Conservation (phyloP, 2,888 invertebrate species). For the Liodrosophila aerea region DNA sequence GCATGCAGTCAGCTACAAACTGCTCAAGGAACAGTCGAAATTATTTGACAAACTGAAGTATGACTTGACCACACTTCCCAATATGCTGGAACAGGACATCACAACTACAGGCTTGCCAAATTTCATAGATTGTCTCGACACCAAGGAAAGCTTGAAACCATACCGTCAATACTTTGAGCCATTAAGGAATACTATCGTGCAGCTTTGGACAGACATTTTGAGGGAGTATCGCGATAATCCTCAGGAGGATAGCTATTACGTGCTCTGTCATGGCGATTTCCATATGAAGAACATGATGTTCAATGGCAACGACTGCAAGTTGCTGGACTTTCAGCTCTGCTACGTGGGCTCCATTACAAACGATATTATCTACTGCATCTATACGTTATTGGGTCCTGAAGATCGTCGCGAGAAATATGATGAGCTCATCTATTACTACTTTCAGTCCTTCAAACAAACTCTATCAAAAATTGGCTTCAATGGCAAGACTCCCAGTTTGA, state of each 20-base stretch:
- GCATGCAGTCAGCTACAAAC: conserved; percentile 19
- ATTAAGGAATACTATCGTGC: conserved; percentile 30
- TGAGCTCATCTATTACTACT: conserved; percentile 59
- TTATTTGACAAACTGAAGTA: conserved; percentile 22
- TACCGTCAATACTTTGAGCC: conserved; percentile 55
- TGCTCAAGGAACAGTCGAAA: conserved; percentile 25
- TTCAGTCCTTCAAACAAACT: conserved; percentile 48
- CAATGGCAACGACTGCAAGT: conserved; percentile 55
- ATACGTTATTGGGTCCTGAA: conserved; percentile 49
- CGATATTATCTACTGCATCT: conserved; percentile 60
- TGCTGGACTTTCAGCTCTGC: conserved; percentile 67
- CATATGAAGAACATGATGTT: conserved; percentile 72
- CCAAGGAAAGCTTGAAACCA: conserved; percentile 33
- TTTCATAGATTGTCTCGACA: conserved; percentile 48
- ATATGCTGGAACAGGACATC: conserved; percentile 21
- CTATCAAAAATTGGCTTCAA: conserved; percentile 53
- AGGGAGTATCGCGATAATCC: conserved; percentile 49
- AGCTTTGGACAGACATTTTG: conserved; percentile 13
- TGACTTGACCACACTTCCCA: conserved; percentile 20
- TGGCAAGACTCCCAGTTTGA: conserved; percentile 49
- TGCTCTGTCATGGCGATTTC: conserved; percentile 71
- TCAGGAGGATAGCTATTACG: conserved; percentile 44
- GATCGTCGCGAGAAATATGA: conserved; percentile 47
- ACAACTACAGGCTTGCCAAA: conserved; percentile 34
- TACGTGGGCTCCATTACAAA: conserved; percentile 56